A percentile compares a stretch with the other conserved stretches of the same genome.
Evolutionary conservation across 2,797 vertebrate species (phyloP).

Genomic region (Crypturellus tataupa): DNA sequence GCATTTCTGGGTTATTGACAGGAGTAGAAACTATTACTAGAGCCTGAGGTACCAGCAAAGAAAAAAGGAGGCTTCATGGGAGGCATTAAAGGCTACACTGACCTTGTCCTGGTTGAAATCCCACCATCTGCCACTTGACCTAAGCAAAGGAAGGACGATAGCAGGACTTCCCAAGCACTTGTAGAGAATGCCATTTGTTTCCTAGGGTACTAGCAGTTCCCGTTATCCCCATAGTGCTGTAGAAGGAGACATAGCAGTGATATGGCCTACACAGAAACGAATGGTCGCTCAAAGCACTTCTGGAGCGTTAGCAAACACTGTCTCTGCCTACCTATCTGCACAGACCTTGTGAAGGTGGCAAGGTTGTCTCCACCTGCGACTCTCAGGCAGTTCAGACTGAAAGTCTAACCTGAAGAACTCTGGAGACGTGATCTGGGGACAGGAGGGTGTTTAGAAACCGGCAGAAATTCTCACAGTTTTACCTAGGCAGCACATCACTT

Average conservation of each 20-base stretch:
- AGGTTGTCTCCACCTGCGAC: background rate
- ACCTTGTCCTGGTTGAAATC: background rate
- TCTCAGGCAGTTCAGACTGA: background rate
- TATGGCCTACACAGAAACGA: accelerated
- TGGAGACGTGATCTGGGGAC: background rate
- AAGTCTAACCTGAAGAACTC: background rate
- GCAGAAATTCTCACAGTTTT: background rate
- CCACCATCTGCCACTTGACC: background rate
- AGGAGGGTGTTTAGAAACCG: background rate
- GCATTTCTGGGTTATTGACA: background rate
- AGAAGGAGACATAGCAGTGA: background rate
- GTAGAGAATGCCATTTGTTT: background rate
- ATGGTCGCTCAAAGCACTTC: background rate
- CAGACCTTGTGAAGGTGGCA: background rate
- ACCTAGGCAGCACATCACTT: background rate
- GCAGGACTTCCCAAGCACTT: background rate
- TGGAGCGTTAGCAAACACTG: background rate
- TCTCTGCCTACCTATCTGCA: background rate
- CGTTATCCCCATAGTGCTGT: background rate
- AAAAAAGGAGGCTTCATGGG: background rate
- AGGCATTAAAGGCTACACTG: background rate
- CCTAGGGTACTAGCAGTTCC: background rate
- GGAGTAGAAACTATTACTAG: background rate
- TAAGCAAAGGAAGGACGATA: background rate
- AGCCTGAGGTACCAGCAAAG: background rate